A percentile compares a stretch with the other conserved stretches of the same genome.
Evolutionary conservation across 2,797 vertebrate genomes (phyloP).

Genomic region (Astyanax mexicanus): DNA sequence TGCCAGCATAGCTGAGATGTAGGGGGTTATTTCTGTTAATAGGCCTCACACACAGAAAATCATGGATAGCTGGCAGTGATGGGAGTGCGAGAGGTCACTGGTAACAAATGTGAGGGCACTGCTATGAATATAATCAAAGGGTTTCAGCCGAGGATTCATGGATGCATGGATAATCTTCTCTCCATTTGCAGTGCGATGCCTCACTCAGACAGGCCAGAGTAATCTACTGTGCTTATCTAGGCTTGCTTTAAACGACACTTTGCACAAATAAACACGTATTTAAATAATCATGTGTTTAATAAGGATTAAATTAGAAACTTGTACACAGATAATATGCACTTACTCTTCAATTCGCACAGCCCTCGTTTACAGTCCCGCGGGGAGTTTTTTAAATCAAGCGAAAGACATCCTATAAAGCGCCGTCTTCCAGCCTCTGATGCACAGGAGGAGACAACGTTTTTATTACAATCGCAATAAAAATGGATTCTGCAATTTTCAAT

Average conservation of each 20-base stretch:
- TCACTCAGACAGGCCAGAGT: background rate
- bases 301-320: too few species aligned
- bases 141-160: background rate
- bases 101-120: constrained; percentile 7
- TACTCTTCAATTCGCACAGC: background rate
- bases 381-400: background rate
- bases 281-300: background rate
- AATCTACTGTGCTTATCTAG: background rate
- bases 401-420: background rate
- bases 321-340: background rate
- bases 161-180: background rate
- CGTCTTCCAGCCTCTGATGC: background rate
- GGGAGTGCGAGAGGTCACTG: constrained; percentile 5
- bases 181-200: background rate
- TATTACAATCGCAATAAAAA: constrained; percentile 3
- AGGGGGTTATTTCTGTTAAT: constrained; percentile 28
- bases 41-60: background rate
- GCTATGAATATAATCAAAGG: constrained; percentile 23
- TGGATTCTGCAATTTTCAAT: background rate
- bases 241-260: background rate
- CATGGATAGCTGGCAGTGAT: constrained; percentile 7
- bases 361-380: background rate
- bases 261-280: background rate
- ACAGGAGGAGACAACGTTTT: background rate
- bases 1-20: background rate